Conservation (phyloP, 2,888 invertebrate genomes). For the Cephus nigrinus region DNA sequence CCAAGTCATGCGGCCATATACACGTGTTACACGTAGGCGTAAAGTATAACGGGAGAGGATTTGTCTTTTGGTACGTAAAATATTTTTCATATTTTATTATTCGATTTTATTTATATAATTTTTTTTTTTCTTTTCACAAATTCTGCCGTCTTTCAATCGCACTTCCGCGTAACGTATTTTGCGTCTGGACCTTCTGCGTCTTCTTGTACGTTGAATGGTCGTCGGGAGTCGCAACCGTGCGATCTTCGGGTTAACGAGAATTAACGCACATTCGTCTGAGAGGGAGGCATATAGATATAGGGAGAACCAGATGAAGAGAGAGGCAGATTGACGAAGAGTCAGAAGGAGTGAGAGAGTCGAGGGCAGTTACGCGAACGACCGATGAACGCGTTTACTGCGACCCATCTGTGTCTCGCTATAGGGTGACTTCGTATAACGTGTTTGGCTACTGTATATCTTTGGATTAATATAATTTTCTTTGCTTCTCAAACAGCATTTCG, state of each 20-base stretch:
- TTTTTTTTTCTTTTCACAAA: no score
- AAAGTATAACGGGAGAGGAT: not conserved
- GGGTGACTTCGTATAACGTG: not conserved
- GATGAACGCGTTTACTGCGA: not conserved
- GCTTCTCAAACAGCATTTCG: not conserved
- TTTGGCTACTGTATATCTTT: not conserved
- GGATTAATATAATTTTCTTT: not conserved
- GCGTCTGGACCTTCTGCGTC: not conserved
- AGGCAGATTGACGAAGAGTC: not conserved
- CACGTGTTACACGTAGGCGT: no score
- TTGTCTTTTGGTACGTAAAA: not conserved
- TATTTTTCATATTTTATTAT: not conserved
- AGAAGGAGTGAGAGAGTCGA: not conserved
- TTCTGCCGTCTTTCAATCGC: not conserved
- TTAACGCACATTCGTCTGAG: constrained; percentile 23
- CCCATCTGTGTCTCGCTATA: not conserved
- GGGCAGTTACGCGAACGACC: not conserved
- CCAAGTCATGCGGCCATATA: no score
- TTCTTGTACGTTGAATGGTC: not conserved
- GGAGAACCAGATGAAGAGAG: not conserved
- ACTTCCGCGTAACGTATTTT: not conserved
- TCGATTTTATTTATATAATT: not conserved
- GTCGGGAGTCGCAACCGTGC: constrained; percentile 23
- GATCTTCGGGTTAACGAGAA: constrained; percentile 30
- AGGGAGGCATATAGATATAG: not conserved